Base-by-base conservation (phyloP, 2,888 invertebrate species). In the Altica lythri region DNA sequence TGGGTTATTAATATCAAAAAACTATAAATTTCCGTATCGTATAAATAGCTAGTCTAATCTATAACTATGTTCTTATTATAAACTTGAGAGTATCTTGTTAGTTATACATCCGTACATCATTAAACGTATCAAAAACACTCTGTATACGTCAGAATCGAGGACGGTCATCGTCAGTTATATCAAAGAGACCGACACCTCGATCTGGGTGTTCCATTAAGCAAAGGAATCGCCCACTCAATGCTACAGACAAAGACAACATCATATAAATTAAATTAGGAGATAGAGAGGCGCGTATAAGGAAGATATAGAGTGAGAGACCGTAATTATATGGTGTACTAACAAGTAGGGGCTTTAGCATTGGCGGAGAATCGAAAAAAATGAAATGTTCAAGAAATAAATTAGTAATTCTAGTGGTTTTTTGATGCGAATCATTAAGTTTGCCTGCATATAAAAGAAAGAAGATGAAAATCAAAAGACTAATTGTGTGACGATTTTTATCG, bases 191-290 rank as follows among this genome's bases (percentile, higher is more conserved):
- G 74, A 71, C 74, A 68, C 70, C 72, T 68, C 75, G 72, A 74
- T 74, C 71, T 75, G 75, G 75, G 75, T 75, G 75, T 75, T 75
- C 75, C 73, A 69, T 72, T 72, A 73, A 71, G 72, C 68, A 68
- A 68, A 68, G 68, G 69, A 62, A 67, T 72, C 73, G 74, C 72
- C 74, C 72, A 74, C 72, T 68, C 59, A 40, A 61, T 56, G 50
- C 45, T 53, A 44, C 53, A 59, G 49, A 59, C 52, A 52, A 38
- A 55, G 55, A 56, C 35, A 45, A 37, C 38, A 43, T 32, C 53
- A 59, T 59, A 59, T 53, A 59, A 59, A 59, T 59, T 59, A 59
- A 59, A 59, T 59, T 59, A 59, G 45, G 52, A 38, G 59, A 46
- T 51, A 45, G 51, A 60, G 45, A 51, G 46, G 44, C 57, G 53